These are phyloP conservation scores for Gnathonemus echidnorhynchus DNA, from an alignment of 2,113 vertebrate genomes.

Conservation along the genomic window DNA sequence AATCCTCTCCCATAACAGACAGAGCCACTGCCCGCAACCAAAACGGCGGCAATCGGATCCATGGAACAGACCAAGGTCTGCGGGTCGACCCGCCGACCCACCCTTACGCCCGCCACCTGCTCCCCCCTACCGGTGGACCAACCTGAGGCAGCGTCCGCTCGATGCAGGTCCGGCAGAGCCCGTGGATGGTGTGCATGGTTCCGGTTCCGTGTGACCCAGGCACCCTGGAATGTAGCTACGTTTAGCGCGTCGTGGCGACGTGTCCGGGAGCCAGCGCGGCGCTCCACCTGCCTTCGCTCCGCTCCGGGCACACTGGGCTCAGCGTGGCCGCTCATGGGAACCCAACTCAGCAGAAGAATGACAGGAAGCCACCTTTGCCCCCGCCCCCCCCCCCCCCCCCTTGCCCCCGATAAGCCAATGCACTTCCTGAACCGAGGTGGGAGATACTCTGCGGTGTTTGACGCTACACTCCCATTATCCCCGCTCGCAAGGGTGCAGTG, in stretches of 20 bases:
- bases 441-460: not conserved
- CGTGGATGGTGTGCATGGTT: constrained; percentile 79
- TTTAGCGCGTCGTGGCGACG: constrained; percentile 24
- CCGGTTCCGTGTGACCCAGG: constrained; percentile 8
- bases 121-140: constrained; percentile 29
- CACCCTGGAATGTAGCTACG: not conserved
- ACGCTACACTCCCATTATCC: constrained; percentile 7
- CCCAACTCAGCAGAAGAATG: constrained; percentile 85
- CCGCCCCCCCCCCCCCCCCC: constrained; percentile 48
- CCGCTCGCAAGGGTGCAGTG: not conserved
- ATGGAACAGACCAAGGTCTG: not conserved
- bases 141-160: constrained; percentile 79
- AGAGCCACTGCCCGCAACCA: not conserved
- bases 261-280: constrained; percentile 5
- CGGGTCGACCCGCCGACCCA: not conserved
- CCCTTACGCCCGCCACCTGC: not conserved
- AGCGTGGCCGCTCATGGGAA: constrained; percentile 87
- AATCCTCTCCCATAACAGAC: not conserved
- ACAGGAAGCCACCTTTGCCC: constrained; percentile 90
- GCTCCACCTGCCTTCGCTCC: not conserved
- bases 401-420: constrained; percentile 66
- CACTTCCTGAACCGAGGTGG: constrained; percentile 62
- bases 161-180: constrained; percentile 80
- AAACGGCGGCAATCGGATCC: not conserved
- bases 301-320: constrained; percentile 70